Base-by-base conservation (phyloP, 1,140 invertebrate species). In the Aphelenchoides fujianensis region DNA sequence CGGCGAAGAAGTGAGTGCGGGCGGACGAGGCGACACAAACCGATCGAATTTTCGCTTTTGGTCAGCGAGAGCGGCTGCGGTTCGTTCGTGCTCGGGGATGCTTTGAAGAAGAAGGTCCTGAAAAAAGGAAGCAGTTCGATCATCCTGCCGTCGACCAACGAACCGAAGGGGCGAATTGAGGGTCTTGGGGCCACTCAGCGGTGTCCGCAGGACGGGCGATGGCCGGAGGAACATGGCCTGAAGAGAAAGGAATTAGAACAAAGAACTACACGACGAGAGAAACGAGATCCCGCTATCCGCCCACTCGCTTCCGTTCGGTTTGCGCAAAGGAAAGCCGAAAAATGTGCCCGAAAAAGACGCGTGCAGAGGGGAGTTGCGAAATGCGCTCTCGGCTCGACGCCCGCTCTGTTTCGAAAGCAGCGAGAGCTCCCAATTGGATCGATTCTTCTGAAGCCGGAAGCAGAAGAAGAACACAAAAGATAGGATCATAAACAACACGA, bases 21-120 rank as follows among this genome's bases (percentile, higher is more conserved):
- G 7, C 34, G 7, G 19, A 59, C 5, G 5, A 5, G 23, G 55
- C 19, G 28, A 30, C 19, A 23, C 5, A 7, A 30, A 59, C 55
- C 55, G 19, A 59, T 59, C 34, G 55, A 5, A 59, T 59, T 59
- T 23, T 59, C 55, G 5, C 55, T 59, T 5, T 59, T 59, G 28
- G 55, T 59, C 34, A 59, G 19, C 19, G 55, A 59, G 34, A 19
- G 23, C 5, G 5, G 55, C 34, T 59, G 55, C 5, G 28, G 27
- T 59, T 27, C 19, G 5, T 5, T 16, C 7, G 19, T 30, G 5
- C 5, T 16, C 5, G 55, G 55, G 12, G 55, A 59, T 30, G 5
- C 5, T 19, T 5, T 59, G 55, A 59, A 59, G 55, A 59, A 59
- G 55, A 59, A 59, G 34, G 55, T 59, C 5, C 41, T 48, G 23